phyloP scores from a whole-genome alignment of 1,140 invertebrate genomes.

The Diuraphis noxia region DNA sequence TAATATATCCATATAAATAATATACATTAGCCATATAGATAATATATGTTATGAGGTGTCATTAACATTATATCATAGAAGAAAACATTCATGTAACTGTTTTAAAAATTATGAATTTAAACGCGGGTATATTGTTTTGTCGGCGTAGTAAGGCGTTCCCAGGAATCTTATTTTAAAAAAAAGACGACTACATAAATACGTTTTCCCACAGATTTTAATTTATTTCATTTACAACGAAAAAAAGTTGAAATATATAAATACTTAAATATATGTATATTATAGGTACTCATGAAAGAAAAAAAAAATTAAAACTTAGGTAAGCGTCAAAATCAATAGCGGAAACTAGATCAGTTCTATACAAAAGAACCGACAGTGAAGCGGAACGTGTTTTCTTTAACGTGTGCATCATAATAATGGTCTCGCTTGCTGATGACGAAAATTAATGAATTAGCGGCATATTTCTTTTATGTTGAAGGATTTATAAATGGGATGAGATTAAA shows the following conservation, averaged over 20 bases:
- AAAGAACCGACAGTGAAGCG: conserved; percentile 8
- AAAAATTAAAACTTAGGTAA: background rate
- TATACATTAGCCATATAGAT: background rate
- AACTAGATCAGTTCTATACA: background rate
- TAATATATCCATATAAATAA: background rate
- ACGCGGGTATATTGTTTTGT: background rate
- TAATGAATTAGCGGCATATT: conserved; percentile 16
- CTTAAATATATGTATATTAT: background rate
- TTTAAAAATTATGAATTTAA: conserved; percentile 5
- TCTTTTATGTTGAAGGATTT: conserved; percentile 9
- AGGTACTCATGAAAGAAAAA: background rate
- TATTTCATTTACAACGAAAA: background rate
- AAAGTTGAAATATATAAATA: background rate
- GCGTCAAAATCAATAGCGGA: conserved; percentile 34
- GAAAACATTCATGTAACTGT: background rate
- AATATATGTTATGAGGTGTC: background rate
- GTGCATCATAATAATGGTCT: background rate
- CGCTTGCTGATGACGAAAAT: background rate
- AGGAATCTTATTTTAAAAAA: background rate
- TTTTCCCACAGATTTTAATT: conserved; percentile 29
- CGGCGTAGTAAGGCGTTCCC: background rate
- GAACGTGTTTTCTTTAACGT: background rate
- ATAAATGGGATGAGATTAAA: background rate
- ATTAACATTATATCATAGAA: background rate
- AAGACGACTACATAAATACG: background rate